Conservation (phyloP, 2,113 vertebrate species). For the Melanerpes formicivorus region DNA sequence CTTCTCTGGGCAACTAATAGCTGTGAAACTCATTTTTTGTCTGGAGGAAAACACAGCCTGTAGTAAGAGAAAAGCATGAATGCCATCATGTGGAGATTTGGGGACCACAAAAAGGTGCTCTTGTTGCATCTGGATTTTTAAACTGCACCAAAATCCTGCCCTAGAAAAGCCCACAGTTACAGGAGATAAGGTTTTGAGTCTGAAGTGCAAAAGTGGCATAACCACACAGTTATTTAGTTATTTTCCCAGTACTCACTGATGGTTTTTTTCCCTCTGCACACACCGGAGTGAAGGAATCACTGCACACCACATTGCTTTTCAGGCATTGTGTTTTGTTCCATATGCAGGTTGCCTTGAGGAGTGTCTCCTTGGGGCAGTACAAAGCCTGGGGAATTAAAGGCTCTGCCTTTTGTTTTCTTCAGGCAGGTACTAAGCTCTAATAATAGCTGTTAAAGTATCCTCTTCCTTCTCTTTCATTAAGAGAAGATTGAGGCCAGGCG, state of each 20-base stretch:
- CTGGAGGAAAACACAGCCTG: background rate
- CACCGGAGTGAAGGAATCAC: background rate
- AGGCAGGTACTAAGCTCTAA: constrained; percentile 27
- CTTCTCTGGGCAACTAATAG: too few species aligned
- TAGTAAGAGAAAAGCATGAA: background rate
- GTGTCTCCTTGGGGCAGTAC: background rate
- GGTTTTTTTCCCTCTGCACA: background rate
- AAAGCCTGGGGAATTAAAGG: background rate
- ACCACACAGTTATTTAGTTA: accelerated
- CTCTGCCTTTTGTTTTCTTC: background rate
- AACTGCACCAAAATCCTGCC: background rate
- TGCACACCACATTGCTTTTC: accelerated
- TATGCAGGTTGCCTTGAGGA: background rate
- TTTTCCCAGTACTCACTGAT: background rate
- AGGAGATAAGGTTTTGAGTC: background rate
- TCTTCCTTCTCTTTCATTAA: constrained; percentile 47
- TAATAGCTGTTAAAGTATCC: constrained; percentile 57
- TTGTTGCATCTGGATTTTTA: accelerated
- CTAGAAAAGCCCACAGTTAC: background rate
- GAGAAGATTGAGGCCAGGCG: constrained; percentile 67
- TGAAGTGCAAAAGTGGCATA: background rate
- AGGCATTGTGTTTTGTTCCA: accelerated
- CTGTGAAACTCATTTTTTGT: background rate
- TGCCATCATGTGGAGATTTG: background rate
- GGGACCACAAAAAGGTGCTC: background rate